Base-by-base conservation (phyloP, 2,797 vertebrate species). In the Aeoliscus strigatus region DNA sequence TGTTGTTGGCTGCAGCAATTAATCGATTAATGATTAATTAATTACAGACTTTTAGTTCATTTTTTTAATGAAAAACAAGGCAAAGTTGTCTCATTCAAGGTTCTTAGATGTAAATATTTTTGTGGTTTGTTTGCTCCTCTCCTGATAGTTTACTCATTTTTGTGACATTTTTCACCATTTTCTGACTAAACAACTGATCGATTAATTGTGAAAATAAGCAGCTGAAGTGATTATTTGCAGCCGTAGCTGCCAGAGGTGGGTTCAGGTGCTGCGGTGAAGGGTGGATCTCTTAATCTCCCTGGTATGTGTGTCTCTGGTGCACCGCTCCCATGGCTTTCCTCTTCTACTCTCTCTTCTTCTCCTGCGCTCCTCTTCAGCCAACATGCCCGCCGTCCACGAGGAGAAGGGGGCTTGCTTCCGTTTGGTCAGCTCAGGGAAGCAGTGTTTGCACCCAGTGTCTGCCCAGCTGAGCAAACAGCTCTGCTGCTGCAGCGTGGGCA, bases 401-500 rank as follows among this genome's bases (percentile, higher is more conserved):
- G 94, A 97, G 85, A 97, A 95, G 64, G 95, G 94, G 46, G 89
- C 92, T 71, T 99, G 96, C 86, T 99, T 94, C 87, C 93, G 93
- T 38, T 90, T 95, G 85, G 91, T 97, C 67, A 91, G 90, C 81
- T 83, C 91, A 50, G 92, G 92, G 79, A 93, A 87, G 78, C 93
- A 95, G 41, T 98, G 95, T 77, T 90, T 94, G 89, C 94, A 96
- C 84, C 95, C 94, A 43, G 90, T 99, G 56, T 93, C 95, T 83
- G 91, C 94, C 27, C 93, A 94, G 75, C 92, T 99, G 86, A 97
- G 91, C 86, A 95, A 91, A 83, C 94, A 97, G 89, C 91, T 99
- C 69, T 99, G 96, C 87, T 99, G 96, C 88, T 99, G 96, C 90
- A 99, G 94, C 50, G 96, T 99, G 87, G 96, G 96, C 80, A 98